Conservation (phyloP, 2,888 invertebrate species). For the Copidosoma aretas region DNA sequence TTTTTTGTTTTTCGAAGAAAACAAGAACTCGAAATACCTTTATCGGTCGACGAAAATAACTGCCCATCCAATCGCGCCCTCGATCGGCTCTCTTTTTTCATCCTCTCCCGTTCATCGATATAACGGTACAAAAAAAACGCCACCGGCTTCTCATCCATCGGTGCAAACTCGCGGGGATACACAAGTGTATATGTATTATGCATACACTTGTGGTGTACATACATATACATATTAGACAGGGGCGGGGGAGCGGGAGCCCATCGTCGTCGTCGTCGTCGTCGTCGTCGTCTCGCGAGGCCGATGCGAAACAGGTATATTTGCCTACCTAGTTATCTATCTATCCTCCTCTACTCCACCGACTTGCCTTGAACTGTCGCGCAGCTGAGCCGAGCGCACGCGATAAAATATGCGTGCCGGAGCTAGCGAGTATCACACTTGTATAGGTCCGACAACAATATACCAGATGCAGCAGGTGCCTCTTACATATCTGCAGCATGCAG, state of each 20-base stretch:
- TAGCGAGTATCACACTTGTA: background rate
- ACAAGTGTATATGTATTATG: background rate
- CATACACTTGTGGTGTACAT: background rate
- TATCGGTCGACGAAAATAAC: too few species aligned
- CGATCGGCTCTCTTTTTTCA: background rate
- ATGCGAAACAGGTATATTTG: constrained; percentile 36
- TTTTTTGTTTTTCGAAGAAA: too few species aligned
- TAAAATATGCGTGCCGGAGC: constrained; percentile 32
- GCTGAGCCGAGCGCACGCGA: constrained; percentile 30
- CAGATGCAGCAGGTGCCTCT: background rate
- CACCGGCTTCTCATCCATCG: background rate
- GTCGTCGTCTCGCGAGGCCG: background rate
- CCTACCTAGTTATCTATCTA: constrained; percentile 19
- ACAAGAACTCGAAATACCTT: too few species aligned
- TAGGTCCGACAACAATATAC: too few species aligned
- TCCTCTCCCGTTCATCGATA: too few species aligned
- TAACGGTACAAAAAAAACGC: too few species aligned
- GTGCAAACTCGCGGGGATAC: background rate
- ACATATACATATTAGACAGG: too few species aligned
- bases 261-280: background rate
- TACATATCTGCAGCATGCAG: background rate
- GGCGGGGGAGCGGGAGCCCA: background rate
- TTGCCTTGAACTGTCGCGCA: constrained; percentile 48
- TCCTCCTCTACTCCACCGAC: constrained; percentile 23
- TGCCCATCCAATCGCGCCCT: too few species aligned